Evolutionary conservation across 2,797 vertebrate genomes (phyloP), one percentile per base, ranked within the genome.

Genomic region (Sebastes itinus): DNA sequence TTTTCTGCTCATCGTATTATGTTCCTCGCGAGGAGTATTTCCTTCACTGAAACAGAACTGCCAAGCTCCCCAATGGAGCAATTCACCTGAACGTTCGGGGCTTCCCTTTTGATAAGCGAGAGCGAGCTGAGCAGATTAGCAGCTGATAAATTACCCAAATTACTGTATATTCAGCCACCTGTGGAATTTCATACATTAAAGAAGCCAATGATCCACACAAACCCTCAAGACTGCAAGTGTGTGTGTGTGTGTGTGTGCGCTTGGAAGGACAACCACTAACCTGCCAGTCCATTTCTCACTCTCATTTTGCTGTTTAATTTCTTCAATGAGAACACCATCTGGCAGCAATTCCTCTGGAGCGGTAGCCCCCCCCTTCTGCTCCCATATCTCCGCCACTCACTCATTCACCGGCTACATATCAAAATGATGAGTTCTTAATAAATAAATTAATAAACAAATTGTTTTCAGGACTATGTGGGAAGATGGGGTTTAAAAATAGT

Each of bases 261-360:
- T 63, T 64, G 52, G 62, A 49, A 78, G 72, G 32, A 59, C 59
- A 76, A 64, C 71, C 80, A 46, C 55, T 54, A 63, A 62, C 72
- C 82, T 7, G 56, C 55, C 78, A 55, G 72, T 84, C 71, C 10
- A 75, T 80, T 86, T 87, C 62, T 85, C 71, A 79, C 68, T 91
- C 87, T 87, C 80, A 84, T 90, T 90, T 90, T 86, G 81, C 71
- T 60, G 73, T 88, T 88, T 75, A 75, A 92, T 92, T 91, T 88
- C 81, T 87, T 88, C 87, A 92, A 83, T 84, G 79, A 83, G 85
- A 84, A 79, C 78, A 87, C 90, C 91, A 95, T 93, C 90, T 94
- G 93, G 87, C 83, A 77, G 84, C 78, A 77, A 81, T 91, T 92
- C 78, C 80, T 84, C 72, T 76, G 82, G 78, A 91, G 80, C 30